Conservation (phyloP, 2,888 invertebrate species). For the Synergus umbraculus region DNA sequence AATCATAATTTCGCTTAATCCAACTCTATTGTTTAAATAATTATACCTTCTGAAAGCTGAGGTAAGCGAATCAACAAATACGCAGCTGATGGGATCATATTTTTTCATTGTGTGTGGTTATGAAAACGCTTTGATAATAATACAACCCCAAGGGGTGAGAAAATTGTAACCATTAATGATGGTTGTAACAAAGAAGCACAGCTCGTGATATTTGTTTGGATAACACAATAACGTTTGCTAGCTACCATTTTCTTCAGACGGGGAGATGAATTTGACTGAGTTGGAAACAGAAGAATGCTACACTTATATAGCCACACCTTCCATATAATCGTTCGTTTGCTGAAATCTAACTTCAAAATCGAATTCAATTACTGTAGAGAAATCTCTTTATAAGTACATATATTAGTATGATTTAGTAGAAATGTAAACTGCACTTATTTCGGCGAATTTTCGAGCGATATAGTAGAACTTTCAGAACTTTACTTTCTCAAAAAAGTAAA, state of each 20-base stretch:
- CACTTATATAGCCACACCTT: background rate
- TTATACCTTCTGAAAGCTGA: background rate
- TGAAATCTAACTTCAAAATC: background rate
- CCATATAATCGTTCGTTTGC: background rate
- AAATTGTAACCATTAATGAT: constrained; percentile 30
- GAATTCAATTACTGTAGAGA: background rate
- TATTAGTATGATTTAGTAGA: too few species aligned
- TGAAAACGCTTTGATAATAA: constrained; percentile 8
- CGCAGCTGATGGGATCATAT: background rate
- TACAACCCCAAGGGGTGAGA: constrained; percentile 5
- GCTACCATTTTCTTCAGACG: constrained; percentile 1
- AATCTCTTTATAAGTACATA: background rate
- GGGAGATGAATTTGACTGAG: constrained; percentile 30
- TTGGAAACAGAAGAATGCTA: constrained; percentile 4
- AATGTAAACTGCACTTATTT: too few species aligned
- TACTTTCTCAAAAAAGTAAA: background rate
- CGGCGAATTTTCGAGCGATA: too few species aligned
- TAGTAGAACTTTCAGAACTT: too few species aligned
- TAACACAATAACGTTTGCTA: constrained; percentile 14
- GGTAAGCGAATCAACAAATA: background rate
- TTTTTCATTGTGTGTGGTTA: constrained; percentile 11
- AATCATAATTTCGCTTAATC: background rate
- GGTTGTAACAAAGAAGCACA: constrained; percentile 7
- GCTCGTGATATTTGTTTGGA: constrained; percentile 20
- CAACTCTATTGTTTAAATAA: background rate